A percentile compares a stretch with the other conserved stretches of the same genome.
phyloP scores from a whole-genome alignment of 2,113 vertebrate species.

The Scomber scombrus region DNA sequence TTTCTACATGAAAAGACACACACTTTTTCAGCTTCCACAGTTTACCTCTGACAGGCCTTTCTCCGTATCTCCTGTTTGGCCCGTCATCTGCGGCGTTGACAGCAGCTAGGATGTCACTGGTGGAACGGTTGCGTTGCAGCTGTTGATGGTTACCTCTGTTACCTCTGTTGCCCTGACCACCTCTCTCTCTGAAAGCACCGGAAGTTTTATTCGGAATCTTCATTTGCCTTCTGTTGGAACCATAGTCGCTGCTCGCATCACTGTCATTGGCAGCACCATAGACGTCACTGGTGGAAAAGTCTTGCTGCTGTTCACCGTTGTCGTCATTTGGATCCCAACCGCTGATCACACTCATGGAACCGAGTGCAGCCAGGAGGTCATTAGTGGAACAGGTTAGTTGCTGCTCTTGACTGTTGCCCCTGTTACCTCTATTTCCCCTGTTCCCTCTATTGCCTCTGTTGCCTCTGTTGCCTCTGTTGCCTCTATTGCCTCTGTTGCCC shows the following conservation, averaged over 20 bases:
- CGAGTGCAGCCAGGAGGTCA: fast-evolving
- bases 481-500: neutral
- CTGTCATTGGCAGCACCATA: neutral
- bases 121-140: neutral
- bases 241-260: neutral
- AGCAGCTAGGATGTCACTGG: neutral
- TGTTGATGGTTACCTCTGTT: neutral
- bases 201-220: fast-evolving
- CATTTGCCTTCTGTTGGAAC: neutral
- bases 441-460: slow-evolving; percentile 1
- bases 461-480: neutral
- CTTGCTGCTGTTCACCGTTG: neutral
- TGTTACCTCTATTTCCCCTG: neutral
- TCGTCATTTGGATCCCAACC: fast-evolving
- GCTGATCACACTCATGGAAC: fast-evolving
- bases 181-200: neutral
- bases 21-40: fast-evolving
- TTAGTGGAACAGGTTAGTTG: neutral
- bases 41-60: slow-evolving; percentile 52
- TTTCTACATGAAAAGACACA: neutral
- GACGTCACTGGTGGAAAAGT: neutral
- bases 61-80: neutral
- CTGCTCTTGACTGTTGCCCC: fast-evolving
- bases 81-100: fast-evolving
- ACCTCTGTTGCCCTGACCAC: neutral